These are phyloP conservation scores for Pseudococcus longispinus DNA, from an alignment of 2,888 invertebrate species.

Conservation along the genomic window DNA sequence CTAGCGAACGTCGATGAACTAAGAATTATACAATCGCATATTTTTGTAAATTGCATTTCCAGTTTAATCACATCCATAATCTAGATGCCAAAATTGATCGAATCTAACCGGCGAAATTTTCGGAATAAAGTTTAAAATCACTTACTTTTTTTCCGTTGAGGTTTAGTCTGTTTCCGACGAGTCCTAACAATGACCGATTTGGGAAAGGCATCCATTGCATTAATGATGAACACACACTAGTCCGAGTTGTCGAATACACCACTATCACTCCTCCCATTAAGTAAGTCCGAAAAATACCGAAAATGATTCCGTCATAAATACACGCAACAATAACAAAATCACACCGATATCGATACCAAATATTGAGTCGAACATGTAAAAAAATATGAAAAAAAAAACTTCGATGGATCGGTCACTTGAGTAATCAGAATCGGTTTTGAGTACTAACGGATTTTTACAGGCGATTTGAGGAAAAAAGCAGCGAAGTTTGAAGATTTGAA, in stretches of 20 bases:
- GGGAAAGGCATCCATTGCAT: neutral
- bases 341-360: neutral
- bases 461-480: neutral
- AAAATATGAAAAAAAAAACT: neutral
- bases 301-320: conserved; percentile 35
- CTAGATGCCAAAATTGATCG: neutral
- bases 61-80: neutral
- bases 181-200: conserved; percentile 41
- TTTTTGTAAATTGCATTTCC: neutral
- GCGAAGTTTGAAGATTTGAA: neutral
- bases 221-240: neutral
- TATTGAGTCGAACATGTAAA: neutral
- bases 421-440: neutral
- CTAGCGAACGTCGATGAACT: neutral
- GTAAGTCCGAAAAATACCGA: conserved; percentile 37
- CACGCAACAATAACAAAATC: neutral
- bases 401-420: neutral
- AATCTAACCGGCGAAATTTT: neutral
- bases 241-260: conserved; percentile 32
- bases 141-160: conserved; percentile 52
- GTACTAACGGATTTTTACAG: neutral
- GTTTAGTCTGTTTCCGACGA: conserved; percentile 46
- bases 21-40: neutral
- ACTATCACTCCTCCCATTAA: conserved; percentile 54
- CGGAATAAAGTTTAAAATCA: neutral